Conservation (phyloP, 2,888 invertebrate genomes). For the Platynereis dumerilii region DNA sequence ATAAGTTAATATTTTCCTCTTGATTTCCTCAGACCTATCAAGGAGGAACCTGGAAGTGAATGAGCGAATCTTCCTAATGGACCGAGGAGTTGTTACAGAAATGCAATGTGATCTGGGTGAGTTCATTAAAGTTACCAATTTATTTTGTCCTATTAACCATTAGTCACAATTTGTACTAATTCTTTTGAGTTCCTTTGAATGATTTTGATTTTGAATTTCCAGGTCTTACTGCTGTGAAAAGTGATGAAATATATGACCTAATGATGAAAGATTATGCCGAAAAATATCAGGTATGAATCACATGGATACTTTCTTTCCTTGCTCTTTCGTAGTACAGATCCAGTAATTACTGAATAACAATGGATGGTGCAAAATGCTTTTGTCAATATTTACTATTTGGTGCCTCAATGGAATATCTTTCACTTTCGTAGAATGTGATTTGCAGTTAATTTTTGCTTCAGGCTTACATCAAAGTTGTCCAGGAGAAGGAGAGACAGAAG, state of each 20-base stretch:
- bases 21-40: constrained; percentile 74
- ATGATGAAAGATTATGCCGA: constrained; percentile 95
- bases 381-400: too few relatives aligned
- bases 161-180: not conserved
- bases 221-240: constrained; percentile 86
- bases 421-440: too few relatives aligned
- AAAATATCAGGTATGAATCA: constrained; percentile 80
- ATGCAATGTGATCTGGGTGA: constrained; percentile 90
- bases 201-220: too few relatives aligned
- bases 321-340: too few relatives aligned
- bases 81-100: constrained; percentile 79
- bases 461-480: constrained; percentile 59
- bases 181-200: constrained; percentile 12
- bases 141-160: too few relatives aligned
- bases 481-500: constrained; percentile 60
- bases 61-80: constrained; percentile 86
- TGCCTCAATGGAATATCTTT: too few relatives aligned
- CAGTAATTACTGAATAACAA: too few relatives aligned
- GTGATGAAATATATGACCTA: constrained; percentile 91
- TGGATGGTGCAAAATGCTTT: too few relatives aligned
- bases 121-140: constrained; percentile 40
- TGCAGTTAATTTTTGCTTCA: too few relatives aligned
- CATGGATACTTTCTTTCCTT: too few relatives aligned
- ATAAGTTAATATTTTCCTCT: constrained; percentile 77
- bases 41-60: constrained; percentile 83